A percentile compares a stretch with the other conserved stretches of the same genome.
Evolutionary conservation across 1,140 invertebrate genomes (phyloP).

Genomic region (Frieseomelitta varia): DNA sequence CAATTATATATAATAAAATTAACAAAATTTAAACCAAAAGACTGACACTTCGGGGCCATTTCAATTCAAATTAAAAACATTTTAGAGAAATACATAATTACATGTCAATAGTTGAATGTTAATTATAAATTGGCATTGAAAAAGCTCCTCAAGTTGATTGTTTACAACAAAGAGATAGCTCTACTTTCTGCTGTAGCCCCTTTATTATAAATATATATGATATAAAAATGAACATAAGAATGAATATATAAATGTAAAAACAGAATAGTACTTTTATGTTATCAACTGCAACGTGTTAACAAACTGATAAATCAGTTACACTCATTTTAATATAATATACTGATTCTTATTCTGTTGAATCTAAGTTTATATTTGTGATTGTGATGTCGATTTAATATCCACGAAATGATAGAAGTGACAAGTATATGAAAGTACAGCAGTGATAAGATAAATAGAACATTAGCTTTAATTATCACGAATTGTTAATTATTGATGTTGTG

Average conservation of each 20-base stretch:
- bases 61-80: conserved; percentile 60
- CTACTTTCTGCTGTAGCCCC: not conserved
- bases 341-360: conserved; percentile 21
- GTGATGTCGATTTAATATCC: conserved; percentile 59
- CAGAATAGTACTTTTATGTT: conserved; percentile 37
- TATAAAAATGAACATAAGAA: not conserved
- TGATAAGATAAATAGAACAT: not conserved
- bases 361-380: conserved; percentile 64
- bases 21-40: conserved; percentile 74
- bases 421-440: conserved; percentile 20
- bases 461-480: conserved; percentile 25
- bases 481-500: not conserved
- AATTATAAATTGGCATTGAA: conserved; percentile 41
- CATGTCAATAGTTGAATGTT: conserved; percentile 17
- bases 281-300: conserved; percentile 39
- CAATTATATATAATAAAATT: conserved; percentile 66
- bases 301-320: conserved; percentile 42
- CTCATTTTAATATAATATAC: conserved; percentile 16
- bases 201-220: conserved; percentile 6
- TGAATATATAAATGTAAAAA: conserved; percentile 7
- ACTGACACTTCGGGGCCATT: conserved; percentile 79
- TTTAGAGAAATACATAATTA: conserved; percentile 44
- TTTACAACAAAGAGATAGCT: conserved; percentile 44
- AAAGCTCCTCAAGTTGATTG: not conserved
- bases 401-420: conserved; percentile 17